Percentiles rank a stretch among this genome's conserved stretches.
Evolutionary conservation across 2,113 vertebrate genomes (phyloP).

Genomic region (Trinectes maculatus): DNA sequence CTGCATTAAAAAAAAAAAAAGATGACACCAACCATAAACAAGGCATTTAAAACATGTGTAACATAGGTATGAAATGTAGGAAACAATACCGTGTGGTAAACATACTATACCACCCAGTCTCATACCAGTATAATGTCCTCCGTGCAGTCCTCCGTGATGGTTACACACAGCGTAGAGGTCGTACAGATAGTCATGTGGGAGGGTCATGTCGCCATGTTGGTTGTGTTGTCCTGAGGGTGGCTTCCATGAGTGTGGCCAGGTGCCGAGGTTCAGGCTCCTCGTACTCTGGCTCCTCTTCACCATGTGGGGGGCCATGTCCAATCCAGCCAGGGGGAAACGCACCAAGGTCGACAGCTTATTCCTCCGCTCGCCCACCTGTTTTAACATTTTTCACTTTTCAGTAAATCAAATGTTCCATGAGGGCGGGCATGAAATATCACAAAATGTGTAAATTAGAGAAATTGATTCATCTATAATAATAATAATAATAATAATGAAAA

Average conservation of each 20-base stretch:
- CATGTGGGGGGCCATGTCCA: conserved; percentile 94
- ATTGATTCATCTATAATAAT: too few species aligned
- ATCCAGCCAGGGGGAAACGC: conserved; percentile 87
- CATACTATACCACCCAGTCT: neutral
- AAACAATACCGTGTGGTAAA: neutral
- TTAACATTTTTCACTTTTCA: too few species aligned
- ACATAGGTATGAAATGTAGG: too few species aligned
- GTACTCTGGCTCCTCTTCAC: conserved; percentile 84
- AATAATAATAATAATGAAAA: too few species aligned
- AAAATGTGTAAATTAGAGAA: too few species aligned
- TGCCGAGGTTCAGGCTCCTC: conserved; percentile 64
- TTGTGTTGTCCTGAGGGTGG: conserved; percentile 55
- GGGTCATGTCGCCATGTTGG: conserved; percentile 59
- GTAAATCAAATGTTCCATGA: too few species aligned
- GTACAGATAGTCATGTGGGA: conserved; percentile 84
- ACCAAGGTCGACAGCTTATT: conserved; percentile 95
- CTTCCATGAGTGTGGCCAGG: conserved; percentile 72
- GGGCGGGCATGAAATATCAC: too few species aligned
- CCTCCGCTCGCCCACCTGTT: conserved; percentile 87
- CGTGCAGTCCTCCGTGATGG: conserved; percentile 96
- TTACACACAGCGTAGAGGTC: conserved; percentile 97
- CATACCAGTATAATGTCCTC: conserved; percentile 95
- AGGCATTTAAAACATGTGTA: too few species aligned
- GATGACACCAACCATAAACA: too few species aligned
- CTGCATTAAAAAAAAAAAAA: conserved; percentile 75